Evolutionary conservation across 2,888 invertebrate genomes (phyloP), one percentile per base, ranked within the genome.

Genomic region (Oconnorella tubifera): DNA sequence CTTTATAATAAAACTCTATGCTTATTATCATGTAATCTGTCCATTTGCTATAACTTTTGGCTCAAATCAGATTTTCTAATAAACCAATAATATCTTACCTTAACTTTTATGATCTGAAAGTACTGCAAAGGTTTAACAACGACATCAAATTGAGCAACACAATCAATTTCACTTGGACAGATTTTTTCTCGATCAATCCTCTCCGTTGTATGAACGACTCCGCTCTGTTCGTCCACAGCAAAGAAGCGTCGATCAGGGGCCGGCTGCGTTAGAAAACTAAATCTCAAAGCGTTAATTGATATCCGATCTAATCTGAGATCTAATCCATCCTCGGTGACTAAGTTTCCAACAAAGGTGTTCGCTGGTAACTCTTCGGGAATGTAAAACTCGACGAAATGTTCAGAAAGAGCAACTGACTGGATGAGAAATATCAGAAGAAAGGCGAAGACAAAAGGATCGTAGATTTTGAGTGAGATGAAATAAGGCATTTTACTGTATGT

Each of bases 261-360:
- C 27, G 68, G 64, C 50, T 58, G 49, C 23, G 71, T 61, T 27
- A 72, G 68, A 56, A 72, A 68, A 14, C 61, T 56, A 63, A 68
- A 72, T 27, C 63, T 56, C n/a, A 72, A 56, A 23, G 28, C 48
- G 19, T 56, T 27, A 25, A 71, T 61, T 3, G 51, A 59, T 2
- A 33, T 49, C 25, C 29, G 6, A 48, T 53, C 58, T 27, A 62
- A 68, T 10, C 31, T 27, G 33, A 50, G 48, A 27, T 56, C 53
- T 10, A 71, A 63, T 19, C 62, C 48, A 23, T 64, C 65, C 75
- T 89, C 87, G 0, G 66, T 62, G 51, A 73, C 70, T 19, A 77
- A 64, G 64, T 75, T 74, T 19, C 75, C 76, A 1, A 77, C 67
- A 23, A 68, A 69, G 4, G 75, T 75, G 23, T 73, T 73, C 10